Evolutionary conservation across 2,888 invertebrate species (phyloP).

Genomic region (Trichopoda pennipes): DNA sequence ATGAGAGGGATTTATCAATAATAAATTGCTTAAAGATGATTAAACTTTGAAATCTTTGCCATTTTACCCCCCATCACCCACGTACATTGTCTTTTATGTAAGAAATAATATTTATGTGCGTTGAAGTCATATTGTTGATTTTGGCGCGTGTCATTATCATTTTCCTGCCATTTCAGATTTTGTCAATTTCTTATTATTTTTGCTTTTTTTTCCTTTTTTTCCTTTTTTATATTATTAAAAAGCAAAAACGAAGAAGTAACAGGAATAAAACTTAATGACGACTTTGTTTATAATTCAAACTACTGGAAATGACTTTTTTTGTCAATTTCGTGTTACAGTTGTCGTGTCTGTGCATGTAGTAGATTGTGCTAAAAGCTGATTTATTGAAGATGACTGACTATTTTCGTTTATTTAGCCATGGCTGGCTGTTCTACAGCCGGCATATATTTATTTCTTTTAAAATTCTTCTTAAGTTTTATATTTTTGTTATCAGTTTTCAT

Average conservation of each 20-base stretch:
- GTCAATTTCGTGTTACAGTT: neutral
- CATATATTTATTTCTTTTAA: too few relatives aligned
- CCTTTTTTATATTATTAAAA: too few relatives aligned
- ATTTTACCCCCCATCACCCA: conserved; percentile 42
- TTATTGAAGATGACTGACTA: neutral
- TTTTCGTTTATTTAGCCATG: conserved; percentile 20
- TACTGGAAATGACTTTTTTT: conserved; percentile 38
- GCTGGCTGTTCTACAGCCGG: too few relatives aligned
- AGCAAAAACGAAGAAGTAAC: conserved; percentile 7
- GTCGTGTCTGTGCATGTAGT: conserved; percentile 31
- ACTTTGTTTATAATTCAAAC: conserved; percentile 8
- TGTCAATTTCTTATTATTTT: conserved; percentile 50
- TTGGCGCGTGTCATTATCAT: conserved; percentile 60
- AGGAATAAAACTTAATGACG: conserved; percentile 29
- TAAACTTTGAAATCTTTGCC: conserved; percentile 38
- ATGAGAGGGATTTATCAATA: conserved; percentile 5
- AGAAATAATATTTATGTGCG: neutral
- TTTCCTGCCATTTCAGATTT: conserved; percentile 45
- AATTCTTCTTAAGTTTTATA: too few relatives aligned
- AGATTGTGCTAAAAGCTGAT: conserved; percentile 23
- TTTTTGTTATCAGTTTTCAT: too few relatives aligned
- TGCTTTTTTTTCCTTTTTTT: neutral
- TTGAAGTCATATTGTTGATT: conserved; percentile 44
- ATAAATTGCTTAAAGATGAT: conserved; percentile 49
- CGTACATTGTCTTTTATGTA: neutral